Evolutionary conservation across 2,888 invertebrate genomes (phyloP), one percentile per base, ranked within the genome.

Genomic region (Lasioglossum figueresi): DNA sequence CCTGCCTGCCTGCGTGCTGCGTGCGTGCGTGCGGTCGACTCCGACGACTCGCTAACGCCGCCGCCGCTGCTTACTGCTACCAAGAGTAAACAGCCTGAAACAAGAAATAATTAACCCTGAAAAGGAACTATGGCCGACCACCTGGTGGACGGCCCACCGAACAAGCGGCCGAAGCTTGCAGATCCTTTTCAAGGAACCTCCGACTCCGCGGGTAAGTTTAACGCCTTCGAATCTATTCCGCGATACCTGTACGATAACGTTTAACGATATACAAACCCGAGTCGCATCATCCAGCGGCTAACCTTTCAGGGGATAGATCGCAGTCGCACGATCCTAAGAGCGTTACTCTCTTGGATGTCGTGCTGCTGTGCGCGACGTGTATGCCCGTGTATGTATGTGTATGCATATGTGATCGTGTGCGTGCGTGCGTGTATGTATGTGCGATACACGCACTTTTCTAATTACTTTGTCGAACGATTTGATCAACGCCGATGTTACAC

Each of bases 71-170:
- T 86, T 84, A 79, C 82, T 85, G 45, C 75, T 86, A 82, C 79
- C 79, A 63, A 76, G 78, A 82, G 82, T 88, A 86, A 88, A 88
- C 84, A 83, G 82, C 59, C 88, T 80, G 68, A 76, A 70, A 85
- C 56, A 80, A 82, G 84, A 83, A 81, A 88, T 82, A 86, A 83
- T 87, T 88, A 89, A 83, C 82, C 84, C 83, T 84, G 68, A 83
- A 90, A 91, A 91, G 93, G 91, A 93, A 93, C 95, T 95, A 99
- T 99, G 99, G 98, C 98, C 96, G 99, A 99, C 97, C 98, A 98
- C 96, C 97, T 98, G 95, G 97, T 97, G 96, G 98, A 98, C 96
- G 98, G 98, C 96, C 99, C 98, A 97, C 98, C 99, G 96, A 98
- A 97, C 95, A 99, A 99, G 97, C 97, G 99, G 97, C 97, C 97